Conservation (phyloP, 2,888 invertebrate species). For the Copidosoma aretas region DNA sequence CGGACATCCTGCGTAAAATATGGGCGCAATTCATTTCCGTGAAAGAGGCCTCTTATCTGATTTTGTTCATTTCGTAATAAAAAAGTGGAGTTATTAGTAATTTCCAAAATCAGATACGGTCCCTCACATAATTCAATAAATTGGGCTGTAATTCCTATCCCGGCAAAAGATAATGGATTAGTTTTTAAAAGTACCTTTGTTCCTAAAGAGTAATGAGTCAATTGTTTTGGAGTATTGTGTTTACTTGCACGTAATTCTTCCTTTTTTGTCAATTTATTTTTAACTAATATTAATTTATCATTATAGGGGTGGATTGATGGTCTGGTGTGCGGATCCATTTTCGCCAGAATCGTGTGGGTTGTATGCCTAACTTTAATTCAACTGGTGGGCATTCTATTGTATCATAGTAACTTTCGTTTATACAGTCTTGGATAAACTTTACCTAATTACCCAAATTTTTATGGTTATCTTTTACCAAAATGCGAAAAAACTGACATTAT, state of each 20-base stretch:
- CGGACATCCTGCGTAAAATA: no score
- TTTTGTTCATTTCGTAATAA: no score
- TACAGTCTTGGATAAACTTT: neutral
- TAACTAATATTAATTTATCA: neutral
- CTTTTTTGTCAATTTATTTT: no score
- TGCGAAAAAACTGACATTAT: neutral
- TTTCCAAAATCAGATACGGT: neutral
- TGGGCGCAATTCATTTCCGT: no score
- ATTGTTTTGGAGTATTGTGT: no score
- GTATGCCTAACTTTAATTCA: neutral
- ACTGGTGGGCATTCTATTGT: neutral
- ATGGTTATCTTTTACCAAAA: neutral
- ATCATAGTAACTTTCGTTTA: neutral
- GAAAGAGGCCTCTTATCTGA: no score
- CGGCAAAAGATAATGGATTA: neutral
- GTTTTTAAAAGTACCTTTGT: neutral
- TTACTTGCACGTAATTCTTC: neutral
- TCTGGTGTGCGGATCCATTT: neutral
- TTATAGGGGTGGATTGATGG: no score
- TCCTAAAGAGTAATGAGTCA: neutral
- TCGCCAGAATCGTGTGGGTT: constrained; percentile 5
- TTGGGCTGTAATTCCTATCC: neutral
- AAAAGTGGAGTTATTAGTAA: no score
- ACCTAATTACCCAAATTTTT: neutral
- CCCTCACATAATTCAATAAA: neutral